Evolutionary conservation across 2,113 vertebrate genomes (phyloP).

Genomic region (Fukomys damarensis): DNA sequence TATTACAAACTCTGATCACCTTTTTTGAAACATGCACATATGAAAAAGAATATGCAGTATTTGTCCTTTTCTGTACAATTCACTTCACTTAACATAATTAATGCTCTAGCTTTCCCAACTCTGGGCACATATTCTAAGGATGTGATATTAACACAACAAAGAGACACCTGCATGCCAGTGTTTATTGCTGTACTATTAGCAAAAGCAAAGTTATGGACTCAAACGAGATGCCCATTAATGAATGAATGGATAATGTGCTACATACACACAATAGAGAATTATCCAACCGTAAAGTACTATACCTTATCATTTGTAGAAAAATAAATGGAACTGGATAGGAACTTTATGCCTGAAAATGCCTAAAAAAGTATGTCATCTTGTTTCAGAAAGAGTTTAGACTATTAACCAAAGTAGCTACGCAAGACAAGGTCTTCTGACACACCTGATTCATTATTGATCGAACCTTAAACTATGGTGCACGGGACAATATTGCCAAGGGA

Average conservation of each 20-base stretch:
- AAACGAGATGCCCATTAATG: neutral
- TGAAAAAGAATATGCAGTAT: neutral
- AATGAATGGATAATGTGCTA: neutral
- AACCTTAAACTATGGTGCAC: conserved; percentile 12
- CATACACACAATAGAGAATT: neutral
- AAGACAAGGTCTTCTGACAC: conserved; percentile 21
- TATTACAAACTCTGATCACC: neutral
- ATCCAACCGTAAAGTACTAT: neutral
- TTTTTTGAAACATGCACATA: neutral
- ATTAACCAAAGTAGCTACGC: neutral
- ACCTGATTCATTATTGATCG: neutral
- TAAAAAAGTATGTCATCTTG: neutral
- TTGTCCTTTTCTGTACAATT: neutral
- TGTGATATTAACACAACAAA: neutral
- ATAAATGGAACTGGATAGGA: neutral
- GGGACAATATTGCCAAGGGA: neutral
- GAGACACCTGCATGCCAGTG: neutral
- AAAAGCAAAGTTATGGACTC: neutral
- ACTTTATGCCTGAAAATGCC: neutral
- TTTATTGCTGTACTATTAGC: no score
- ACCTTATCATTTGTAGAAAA: neutral
- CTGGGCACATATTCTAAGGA: neutral
- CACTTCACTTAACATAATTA: neutral
- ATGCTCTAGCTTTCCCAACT: neutral
- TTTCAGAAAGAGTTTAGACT: neutral